These are phyloP conservation scores for Eremophila alpestris DNA, from an alignment of 2,797 vertebrate genomes.

Conservation along the genomic window DNA sequence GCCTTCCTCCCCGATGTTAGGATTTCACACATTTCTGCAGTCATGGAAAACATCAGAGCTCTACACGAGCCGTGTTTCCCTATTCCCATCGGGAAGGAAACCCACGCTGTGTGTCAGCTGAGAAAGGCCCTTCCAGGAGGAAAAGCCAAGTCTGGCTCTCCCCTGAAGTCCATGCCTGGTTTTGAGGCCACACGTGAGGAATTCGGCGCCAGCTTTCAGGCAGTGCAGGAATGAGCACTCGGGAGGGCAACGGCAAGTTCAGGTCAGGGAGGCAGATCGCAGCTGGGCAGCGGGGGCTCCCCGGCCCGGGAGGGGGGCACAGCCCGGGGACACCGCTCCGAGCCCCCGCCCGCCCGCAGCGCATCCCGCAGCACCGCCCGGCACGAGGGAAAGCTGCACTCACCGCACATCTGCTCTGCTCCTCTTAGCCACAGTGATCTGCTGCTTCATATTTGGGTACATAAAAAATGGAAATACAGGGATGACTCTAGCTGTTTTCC, in stretches of 20 bases:
- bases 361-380: fast-evolving
- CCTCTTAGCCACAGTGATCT: background rate
- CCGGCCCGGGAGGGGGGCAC: background rate
- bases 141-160: background rate
- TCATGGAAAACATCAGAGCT: background rate
- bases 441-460: background rate
- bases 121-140: background rate
- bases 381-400: background rate
- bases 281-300: slow-evolving; percentile 71
- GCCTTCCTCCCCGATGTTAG: background rate
- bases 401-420: background rate
- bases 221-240: slow-evolving; percentile 60
- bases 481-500: background rate
- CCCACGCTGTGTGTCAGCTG: background rate
- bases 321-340: background rate
- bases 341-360: background rate
- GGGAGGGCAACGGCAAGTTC: slow-evolving; percentile 41
- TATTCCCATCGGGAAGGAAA: fast-evolving
- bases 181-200: slow-evolving; percentile 57
- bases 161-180: slow-evolving; percentile 45
- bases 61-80: background rate
- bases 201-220: slow-evolving; percentile 30
- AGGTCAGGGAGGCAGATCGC: slow-evolving; percentile 71
- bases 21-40: background rate
- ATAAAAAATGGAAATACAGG: background rate